Percentiles rank a stretch among this genome's conserved stretches.
phyloP scores from a whole-genome alignment of 1,140 invertebrate genomes.

The Heliconius eleuchia region DNA sequence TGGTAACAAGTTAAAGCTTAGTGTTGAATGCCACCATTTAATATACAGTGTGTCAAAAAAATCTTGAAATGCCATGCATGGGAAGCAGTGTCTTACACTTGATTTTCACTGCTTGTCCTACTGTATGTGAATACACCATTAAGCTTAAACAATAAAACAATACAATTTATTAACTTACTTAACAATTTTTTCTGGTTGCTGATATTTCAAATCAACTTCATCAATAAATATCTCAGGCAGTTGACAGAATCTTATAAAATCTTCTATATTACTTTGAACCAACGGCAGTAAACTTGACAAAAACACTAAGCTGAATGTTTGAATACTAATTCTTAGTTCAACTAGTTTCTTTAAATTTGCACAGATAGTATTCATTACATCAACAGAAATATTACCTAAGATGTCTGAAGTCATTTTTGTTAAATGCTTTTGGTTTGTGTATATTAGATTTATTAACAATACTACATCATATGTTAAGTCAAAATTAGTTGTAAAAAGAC shows the following conservation, averaged over 20 bases:
- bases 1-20: no score
- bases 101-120: no score
- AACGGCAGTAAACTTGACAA: slow-evolving; percentile 66
- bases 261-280: slow-evolving; percentile 64
- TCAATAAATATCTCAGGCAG: slow-evolving; percentile 81
- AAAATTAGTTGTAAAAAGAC: slow-evolving; percentile 82
- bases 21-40: no score
- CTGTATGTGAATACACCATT: no score
- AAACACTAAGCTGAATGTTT: slow-evolving; percentile 81
- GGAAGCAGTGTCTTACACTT: no score
- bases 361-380: slow-evolving; percentile 78
- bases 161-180: slow-evolving; percentile 60
- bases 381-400: slow-evolving; percentile 75
- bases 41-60: no score
- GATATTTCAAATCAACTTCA: slow-evolving; percentile 79
- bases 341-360: slow-evolving; percentile 79
- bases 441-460: slow-evolving; percentile 84
- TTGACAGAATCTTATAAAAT: slow-evolving; percentile 65
- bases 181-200: slow-evolving; percentile 76
- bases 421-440: slow-evolving; percentile 82
- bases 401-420: slow-evolving; percentile 79
- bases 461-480: slow-evolving; percentile 81
- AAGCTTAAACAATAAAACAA: neutral
- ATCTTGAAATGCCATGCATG: no score
- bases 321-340: slow-evolving; percentile 75